These are phyloP conservation scores for Sebastes alutus DNA, from an alignment of 2,797 vertebrate genomes.

Conservation along the genomic window DNA sequence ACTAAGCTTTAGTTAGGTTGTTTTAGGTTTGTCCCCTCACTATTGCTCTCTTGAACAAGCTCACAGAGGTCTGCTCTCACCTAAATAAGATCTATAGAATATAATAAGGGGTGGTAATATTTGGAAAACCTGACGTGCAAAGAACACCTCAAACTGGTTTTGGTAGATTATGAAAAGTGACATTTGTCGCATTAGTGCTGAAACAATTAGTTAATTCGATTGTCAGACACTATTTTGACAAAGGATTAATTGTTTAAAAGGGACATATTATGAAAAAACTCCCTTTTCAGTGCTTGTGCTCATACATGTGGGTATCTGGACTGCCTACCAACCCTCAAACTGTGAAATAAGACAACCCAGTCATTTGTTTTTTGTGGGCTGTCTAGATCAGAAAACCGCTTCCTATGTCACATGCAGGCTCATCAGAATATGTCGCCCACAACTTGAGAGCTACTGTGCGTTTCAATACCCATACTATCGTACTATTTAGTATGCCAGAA, in stretches of 20 bases:
- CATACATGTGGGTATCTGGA: too few species aligned
- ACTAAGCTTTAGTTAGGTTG: not conserved
- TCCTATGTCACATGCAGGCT: too few species aligned
- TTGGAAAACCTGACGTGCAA: not conserved
- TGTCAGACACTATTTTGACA: not conserved
- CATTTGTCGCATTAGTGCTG: not conserved
- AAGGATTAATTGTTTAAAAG: not conserved
- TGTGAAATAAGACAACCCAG: too few species aligned
- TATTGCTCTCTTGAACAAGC: not conserved
- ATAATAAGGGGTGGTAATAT: not conserved
- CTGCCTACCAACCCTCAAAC: too few species aligned
- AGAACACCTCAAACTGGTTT: not conserved
- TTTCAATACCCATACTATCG: too few species aligned
- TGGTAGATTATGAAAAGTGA: not conserved
- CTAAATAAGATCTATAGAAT: not conserved
- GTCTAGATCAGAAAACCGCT: too few species aligned
- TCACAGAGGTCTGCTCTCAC: not conserved
- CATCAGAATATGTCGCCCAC: too few species aligned
- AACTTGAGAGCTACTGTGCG: too few species aligned
- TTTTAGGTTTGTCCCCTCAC: not conserved
- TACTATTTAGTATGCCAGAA: too few species aligned
- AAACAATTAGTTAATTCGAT: not conserved
- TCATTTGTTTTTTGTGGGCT: too few species aligned
- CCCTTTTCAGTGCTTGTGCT: not conserved
- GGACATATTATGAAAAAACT: not conserved